A percentile compares a stretch with the other conserved stretches of the same genome.
Conservation (phyloP, 2,888 invertebrate species). For the Platycheirus albimanus region DNA sequence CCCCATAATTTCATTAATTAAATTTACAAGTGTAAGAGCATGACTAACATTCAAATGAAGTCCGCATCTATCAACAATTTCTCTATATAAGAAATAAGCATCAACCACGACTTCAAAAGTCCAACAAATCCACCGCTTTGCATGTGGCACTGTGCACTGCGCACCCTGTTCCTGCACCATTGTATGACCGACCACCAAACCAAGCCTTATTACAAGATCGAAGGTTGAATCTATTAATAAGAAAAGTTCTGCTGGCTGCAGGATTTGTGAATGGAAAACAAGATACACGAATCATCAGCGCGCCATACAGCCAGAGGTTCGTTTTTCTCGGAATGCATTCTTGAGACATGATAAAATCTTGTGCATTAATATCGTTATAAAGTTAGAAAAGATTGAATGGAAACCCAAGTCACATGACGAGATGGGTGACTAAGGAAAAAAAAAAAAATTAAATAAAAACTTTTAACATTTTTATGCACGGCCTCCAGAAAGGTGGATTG, state of each 20-base stretch:
- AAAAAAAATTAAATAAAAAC: constrained; percentile 6
- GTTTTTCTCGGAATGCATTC: constrained; percentile 73
- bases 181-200: no score
- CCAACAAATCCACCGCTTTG: constrained; percentile 26
- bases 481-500: constrained; percentile 49
- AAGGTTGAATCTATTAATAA: constrained; percentile 75
- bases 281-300: constrained; percentile 66
- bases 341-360: constrained; percentile 71
- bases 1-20: constrained; percentile 56
- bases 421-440: constrained; percentile 52
- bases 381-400: constrained; percentile 65
- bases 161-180: constrained; percentile 19
- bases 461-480: constrained; percentile 53
- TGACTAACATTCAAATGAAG: constrained; percentile 71
- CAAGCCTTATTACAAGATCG: constrained; percentile 62
- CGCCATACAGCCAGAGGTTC: not conserved
- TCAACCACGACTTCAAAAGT: constrained; percentile 57
- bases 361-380: constrained; percentile 68
- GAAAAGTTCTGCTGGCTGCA: constrained; percentile 52
- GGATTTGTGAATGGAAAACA: constrained; percentile 74
- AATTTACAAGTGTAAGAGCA: constrained; percentile 71
- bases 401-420: constrained; percentile 67
- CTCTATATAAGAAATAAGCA: no score
- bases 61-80: constrained; percentile 46
- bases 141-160: constrained; percentile 8